Conservation (phyloP, 2,113 vertebrate genomes). For the Nyctereutes procyonoides region DNA sequence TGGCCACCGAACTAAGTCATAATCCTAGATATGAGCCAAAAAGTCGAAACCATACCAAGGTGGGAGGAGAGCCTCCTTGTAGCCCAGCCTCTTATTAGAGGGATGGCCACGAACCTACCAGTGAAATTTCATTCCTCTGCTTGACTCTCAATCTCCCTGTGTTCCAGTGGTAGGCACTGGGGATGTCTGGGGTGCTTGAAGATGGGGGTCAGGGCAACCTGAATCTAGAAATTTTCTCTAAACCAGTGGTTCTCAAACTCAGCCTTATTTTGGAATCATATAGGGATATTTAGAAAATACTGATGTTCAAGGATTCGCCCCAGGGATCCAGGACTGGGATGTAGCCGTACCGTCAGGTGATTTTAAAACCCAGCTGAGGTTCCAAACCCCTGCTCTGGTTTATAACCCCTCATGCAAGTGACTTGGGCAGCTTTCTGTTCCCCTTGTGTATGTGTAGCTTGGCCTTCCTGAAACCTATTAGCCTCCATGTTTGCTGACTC, state of each 20-base stretch:
- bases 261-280: not conserved
- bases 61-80: not conserved
- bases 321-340: not conserved
- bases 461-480: not conserved
- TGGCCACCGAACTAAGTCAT: not conserved
- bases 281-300: not conserved
- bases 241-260: not conserved
- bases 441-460: not conserved
- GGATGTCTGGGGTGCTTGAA: not conserved
- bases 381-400: not conserved
- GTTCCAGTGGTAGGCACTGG: not conserved
- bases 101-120: not conserved
- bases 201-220: too few relatives aligned
- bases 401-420: not conserved
- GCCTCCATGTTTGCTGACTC: not conserved
- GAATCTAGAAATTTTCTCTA: not conserved
- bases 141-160: not conserved
- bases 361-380: not conserved
- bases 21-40: not conserved
- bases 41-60: not conserved
- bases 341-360: not conserved
- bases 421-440: not conserved
- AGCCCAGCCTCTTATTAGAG: not conserved
- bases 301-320: too few relatives aligned
- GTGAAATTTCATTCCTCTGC: not conserved